Evolutionary conservation across 1,140 invertebrate genomes (phyloP).

Genomic region (Heliconius nattereri): DNA sequence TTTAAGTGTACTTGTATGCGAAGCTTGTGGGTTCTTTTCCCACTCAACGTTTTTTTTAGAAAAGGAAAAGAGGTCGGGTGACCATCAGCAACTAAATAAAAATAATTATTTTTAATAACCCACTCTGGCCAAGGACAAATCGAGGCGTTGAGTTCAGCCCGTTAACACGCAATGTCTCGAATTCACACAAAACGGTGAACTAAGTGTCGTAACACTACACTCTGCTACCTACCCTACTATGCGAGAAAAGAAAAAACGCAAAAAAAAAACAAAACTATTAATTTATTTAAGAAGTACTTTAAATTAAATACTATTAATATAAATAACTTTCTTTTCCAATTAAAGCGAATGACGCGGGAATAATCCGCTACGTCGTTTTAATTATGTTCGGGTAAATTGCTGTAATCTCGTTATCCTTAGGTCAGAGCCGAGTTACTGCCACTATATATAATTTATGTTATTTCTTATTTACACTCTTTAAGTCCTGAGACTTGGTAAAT

Average conservation of each 20-base stretch:
- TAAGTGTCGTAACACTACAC: too few species aligned
- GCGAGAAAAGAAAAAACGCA: background rate
- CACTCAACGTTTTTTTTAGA: too few species aligned
- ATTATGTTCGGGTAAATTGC: background rate
- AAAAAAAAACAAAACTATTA: background rate
- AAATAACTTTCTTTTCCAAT: background rate
- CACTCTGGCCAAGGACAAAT: background rate
- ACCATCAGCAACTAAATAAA: too few species aligned
- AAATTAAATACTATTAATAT: background rate
- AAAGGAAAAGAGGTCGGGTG: too few species aligned
- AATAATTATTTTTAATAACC: too few species aligned
- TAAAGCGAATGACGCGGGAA: background rate
- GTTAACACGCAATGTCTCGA: background rate
- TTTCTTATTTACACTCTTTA: background rate
- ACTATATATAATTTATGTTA: background rate
- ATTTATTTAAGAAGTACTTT: background rate
- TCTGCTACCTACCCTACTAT: too few species aligned
- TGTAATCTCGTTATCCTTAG: background rate
- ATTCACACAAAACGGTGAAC: background rate
- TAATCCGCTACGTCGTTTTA: slow-evolving; percentile 3
- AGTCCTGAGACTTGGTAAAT: too few species aligned
- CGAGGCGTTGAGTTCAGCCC: background rate
- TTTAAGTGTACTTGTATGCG: too few species aligned
- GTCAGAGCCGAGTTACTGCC: background rate
- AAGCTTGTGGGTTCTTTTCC: too few species aligned